Conservation (phyloP, 2,888 invertebrate genomes). For the Diaprepes abbreviatus region DNA sequence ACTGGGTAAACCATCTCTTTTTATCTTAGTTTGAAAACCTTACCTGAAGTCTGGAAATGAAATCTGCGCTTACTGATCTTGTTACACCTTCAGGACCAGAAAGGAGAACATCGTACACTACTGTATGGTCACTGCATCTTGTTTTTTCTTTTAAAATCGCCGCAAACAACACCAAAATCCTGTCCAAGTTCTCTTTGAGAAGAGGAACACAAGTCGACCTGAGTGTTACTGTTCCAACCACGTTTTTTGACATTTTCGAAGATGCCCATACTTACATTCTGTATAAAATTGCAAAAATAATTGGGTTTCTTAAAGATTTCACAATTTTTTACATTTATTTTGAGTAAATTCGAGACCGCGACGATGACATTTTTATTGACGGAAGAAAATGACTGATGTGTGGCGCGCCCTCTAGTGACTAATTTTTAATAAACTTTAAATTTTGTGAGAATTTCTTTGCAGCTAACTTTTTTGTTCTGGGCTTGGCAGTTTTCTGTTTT, state of each 20-base stretch:
- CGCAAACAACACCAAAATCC: slow-evolving; percentile 65
- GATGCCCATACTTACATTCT: slow-evolving; percentile 41
- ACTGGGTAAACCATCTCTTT: slow-evolving; percentile 35
- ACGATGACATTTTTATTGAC: slow-evolving; percentile 24
- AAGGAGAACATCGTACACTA: slow-evolving; percentile 62
- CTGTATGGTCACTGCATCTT: slow-evolving; percentile 55
- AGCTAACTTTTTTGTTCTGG: too few relatives aligned
- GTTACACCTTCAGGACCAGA: slow-evolving; percentile 60
- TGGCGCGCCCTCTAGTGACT: too few relatives aligned
- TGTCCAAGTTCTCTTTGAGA: slow-evolving; percentile 63
- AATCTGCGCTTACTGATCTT: slow-evolving; percentile 64
- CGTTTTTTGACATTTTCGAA: slow-evolving; percentile 44
- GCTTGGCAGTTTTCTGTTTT: too few relatives aligned
- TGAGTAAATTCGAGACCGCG: slow-evolving; percentile 18
- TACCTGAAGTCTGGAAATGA: slow-evolving; percentile 66
- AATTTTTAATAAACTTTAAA: too few relatives aligned
- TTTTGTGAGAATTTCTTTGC: too few relatives aligned
- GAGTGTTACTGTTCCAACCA: slow-evolving; percentile 64
- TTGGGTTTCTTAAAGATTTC: not conserved
- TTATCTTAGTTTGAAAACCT: slow-evolving; percentile 24
- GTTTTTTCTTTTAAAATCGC: slow-evolving; percentile 63
- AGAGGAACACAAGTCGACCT: slow-evolving; percentile 63
- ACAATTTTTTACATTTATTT: slow-evolving; percentile 28
- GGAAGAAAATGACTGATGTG: not conserved
- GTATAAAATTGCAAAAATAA: slow-evolving; percentile 7